Evolutionary conservation across 2,888 invertebrate genomes (phyloP).

Genomic region (Drosophila algonquin): DNA sequence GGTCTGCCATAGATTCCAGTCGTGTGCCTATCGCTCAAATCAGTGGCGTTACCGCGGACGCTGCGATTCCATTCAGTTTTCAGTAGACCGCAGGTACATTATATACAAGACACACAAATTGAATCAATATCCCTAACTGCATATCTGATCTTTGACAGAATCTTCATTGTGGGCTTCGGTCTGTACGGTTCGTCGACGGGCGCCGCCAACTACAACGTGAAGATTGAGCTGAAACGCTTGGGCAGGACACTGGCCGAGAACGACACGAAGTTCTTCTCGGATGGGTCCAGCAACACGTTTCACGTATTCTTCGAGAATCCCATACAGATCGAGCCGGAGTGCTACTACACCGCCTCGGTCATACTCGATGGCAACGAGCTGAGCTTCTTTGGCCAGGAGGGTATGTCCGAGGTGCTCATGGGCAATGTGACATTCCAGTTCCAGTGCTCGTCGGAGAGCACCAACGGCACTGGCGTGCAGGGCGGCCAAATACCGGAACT

Average conservation of each 20-base stretch:
- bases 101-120: neutral
- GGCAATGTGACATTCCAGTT: conserved; percentile 98
- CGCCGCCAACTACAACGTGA: conserved; percentile 96
- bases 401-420: conserved; percentile 96
- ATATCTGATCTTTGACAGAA: conserved; percentile 84
- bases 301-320: conserved; percentile 92
- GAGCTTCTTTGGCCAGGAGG: conserved; percentile 98
- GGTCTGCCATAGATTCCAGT: conserved; percentile 97
- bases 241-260: conserved; percentile 95
- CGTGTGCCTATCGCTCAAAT: conserved; percentile 97
- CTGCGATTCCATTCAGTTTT: conserved; percentile 98
- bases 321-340: conserved; percentile 95
- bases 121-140: neutral
- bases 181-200: conserved; percentile 98
- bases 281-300: conserved; percentile 98
- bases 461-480: conserved; percentile 98
- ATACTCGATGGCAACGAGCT: conserved; percentile 96
- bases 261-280: conserved; percentile 96
- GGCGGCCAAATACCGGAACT: conserved; percentile 99
- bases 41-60: conserved; percentile 98
- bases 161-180: conserved; percentile 98
- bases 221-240: conserved; percentile 95
- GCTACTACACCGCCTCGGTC: conserved; percentile 97
- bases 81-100: conserved; percentile 90
- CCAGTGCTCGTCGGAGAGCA: conserved; percentile 98